Evolutionary conservation across 2,888 invertebrate genomes (phyloP), one percentile per base, ranked within the genome.

Genomic region (Plusia festucae): DNA sequence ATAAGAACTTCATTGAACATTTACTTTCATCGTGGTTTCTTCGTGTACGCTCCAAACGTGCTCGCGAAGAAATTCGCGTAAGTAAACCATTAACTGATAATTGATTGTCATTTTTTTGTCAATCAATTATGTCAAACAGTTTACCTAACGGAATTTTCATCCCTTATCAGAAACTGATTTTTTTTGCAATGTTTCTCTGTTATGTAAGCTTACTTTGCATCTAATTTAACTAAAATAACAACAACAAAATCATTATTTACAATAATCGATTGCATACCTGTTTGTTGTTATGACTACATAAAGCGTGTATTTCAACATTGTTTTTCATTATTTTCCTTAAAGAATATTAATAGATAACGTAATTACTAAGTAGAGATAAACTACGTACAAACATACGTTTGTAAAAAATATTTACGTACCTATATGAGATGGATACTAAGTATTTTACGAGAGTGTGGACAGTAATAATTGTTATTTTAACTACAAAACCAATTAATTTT

Each of bases 271-370:
- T 40, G 40, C 40, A 40, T 40, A 40, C n/a, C 40, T n/a, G 40
- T 40, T 40, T 40, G 40, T 40, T 40, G 40, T 40, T 40, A 20
- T 49, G 46, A 49, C 18, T n/a, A 20, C 46, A 49, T 49, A 49
- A 49, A 20, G 9, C 20, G 46, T 20, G 20, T 20, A 49, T 49
- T 49, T 49, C 5, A 20, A 49, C 20, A 18, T 49, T 49, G 46
- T 49, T 49, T 49, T 20, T 13, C 18, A 11, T 16, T 9, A 49
- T 49, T 49, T 49, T 49, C 46, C 46, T 20, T 20, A 11, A 49
- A 20, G 46, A 49, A 20, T 20, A 49, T 49, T 11, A 49, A 49
- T 20, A 11, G 18, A 49, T 49, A 20, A 0, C 18, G 9, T 46
- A 18, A 49, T 40, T 40, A 20, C 9, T 20, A 9, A 8, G 46